Conservation (phyloP, 2,797 vertebrate genomes). For the Characodon lateralis region DNA sequence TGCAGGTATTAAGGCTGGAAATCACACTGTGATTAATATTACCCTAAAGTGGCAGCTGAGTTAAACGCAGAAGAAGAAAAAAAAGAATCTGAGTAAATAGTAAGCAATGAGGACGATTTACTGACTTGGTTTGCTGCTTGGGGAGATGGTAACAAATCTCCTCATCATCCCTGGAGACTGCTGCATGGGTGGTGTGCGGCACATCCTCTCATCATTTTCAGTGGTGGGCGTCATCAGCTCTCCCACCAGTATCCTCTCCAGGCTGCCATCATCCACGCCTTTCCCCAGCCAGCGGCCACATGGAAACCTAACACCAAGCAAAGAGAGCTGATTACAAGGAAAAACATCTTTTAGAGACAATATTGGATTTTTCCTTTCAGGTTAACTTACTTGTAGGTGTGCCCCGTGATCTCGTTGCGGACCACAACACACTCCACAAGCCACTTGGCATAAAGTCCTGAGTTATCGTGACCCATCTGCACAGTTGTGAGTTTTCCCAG, state of each 20-base stretch:
- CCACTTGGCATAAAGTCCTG: constrained; percentile 98
- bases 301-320: constrained; percentile 85
- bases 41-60: neutral
- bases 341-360: neutral
- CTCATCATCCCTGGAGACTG: constrained; percentile 98
- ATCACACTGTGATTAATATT: neutral
- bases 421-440: constrained; percentile 96
- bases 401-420: constrained; percentile 97
- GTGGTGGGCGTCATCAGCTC: constrained; percentile 90
- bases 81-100: neutral
- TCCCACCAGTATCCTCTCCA: constrained; percentile 96
- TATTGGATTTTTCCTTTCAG: neutral
- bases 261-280: constrained; percentile 96
- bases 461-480: constrained; percentile 98
- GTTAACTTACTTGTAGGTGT: constrained; percentile 94
- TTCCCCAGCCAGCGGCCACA: constrained; percentile 98
- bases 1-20: neutral
- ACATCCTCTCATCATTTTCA: constrained; percentile 92
- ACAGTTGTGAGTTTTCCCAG: constrained; percentile 97
- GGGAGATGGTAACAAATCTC: constrained; percentile 96
- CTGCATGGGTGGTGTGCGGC: constrained; percentile 95
- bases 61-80: neutral
- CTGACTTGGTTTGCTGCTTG: constrained; percentile 97
- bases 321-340: neutral
- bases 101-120: constrained; percentile 13